These are phyloP conservation scores for Calephelis perditalis DNA, from an alignment of 2,888 invertebrate species.

Conservation along the genomic window DNA sequence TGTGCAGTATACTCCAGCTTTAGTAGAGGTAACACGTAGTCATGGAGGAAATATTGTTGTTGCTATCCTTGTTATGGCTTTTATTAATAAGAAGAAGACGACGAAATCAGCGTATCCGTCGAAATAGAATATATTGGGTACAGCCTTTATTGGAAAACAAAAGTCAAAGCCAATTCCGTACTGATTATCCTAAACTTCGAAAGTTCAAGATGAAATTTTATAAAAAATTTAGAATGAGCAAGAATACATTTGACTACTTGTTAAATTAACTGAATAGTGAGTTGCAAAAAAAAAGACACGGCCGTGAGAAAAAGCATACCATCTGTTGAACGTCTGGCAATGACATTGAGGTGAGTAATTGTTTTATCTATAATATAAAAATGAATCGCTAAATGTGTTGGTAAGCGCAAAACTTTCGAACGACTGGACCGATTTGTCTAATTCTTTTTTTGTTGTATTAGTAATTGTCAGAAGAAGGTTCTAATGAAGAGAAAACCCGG, in stretches of 20 bases:
- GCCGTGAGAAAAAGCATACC: conserved; percentile 14
- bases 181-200: conserved; percentile 8
- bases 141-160: conserved; percentile 10
- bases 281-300: conserved; percentile 3
- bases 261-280: conserved; percentile 6
- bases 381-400: no score
- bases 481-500: no score
- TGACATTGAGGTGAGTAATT: conserved; percentile 14
- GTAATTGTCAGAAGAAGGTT: no score
- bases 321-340: conserved; percentile 10
- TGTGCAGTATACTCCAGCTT: no score
- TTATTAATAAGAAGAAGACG: conserved; percentile 11
- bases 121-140: conserved; percentile 14
- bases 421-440: no score
- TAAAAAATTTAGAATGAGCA: conserved; percentile 7
- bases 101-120: conserved; percentile 9
- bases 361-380: no score
- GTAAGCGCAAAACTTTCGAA: no score
- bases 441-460: no score
- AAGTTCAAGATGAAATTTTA: conserved; percentile 7
- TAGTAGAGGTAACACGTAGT: conserved; percentile 11
- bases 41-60: conserved; percentile 11
- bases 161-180: conserved; percentile 12
- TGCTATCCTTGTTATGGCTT: conserved; percentile 15
- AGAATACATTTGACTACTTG: conserved; percentile 8